phyloP scores from a whole-genome alignment of 2,888 invertebrate species.

The Dicycla oo region DNA sequence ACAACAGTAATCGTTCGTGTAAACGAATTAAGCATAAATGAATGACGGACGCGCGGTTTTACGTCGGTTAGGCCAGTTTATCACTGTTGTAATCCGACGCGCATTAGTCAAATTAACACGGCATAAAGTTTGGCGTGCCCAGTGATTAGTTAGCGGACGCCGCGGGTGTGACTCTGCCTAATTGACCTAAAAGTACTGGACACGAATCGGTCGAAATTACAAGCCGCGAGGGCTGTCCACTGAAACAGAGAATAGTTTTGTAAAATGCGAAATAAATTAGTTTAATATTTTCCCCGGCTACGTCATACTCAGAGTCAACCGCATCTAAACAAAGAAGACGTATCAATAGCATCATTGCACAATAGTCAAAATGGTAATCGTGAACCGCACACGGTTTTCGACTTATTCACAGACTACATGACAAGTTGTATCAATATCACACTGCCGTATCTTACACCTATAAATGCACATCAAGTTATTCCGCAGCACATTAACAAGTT shows the following conservation, averaged over 20 bases:
- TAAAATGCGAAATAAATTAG: background rate
- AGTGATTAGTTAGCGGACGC: slow-evolving; percentile 84
- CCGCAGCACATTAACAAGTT: background rate
- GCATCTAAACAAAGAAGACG: background rate
- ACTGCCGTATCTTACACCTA: background rate
- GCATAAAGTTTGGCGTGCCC: slow-evolving; percentile 88
- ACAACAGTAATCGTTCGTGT: slow-evolving; percentile 70
- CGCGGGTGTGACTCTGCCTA: slow-evolving; percentile 88
- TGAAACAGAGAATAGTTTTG: slow-evolving; percentile 15
- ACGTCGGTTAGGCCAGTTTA: slow-evolving; percentile 79
- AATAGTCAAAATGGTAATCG: background rate
- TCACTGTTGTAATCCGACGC: slow-evolving; percentile 82
- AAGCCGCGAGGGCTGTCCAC: slow-evolving; percentile 80
- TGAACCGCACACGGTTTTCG: background rate
- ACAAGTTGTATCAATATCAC: background rate
- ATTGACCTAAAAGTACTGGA: slow-evolving; percentile 90
- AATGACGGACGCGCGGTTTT: slow-evolving; percentile 77
- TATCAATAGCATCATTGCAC: background rate
- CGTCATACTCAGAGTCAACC: too few species aligned
- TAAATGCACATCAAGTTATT: background rate
- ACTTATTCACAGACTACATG: background rate
- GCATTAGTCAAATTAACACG: slow-evolving; percentile 91
- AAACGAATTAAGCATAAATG: slow-evolving; percentile 77
- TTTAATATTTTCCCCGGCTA: background rate
- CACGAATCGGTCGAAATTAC: slow-evolving; percentile 89